A percentile compares a stretch with the other conserved stretches of the same genome.
phyloP scores from a whole-genome alignment of 2,797 vertebrate genomes.

The Avahi laniger region DNA sequence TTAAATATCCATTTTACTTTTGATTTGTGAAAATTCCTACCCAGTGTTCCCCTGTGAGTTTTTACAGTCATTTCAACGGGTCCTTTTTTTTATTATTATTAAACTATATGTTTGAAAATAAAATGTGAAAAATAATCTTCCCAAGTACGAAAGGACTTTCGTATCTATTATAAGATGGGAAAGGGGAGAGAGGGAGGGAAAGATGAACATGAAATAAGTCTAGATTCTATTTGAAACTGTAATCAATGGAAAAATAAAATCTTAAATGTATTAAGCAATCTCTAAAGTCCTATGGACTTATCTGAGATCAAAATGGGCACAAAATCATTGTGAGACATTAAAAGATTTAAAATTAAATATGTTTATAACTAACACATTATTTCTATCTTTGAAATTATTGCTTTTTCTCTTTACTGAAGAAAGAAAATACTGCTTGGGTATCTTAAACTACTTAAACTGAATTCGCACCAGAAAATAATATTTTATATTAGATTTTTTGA shows the following conservation, averaged over 20 bases:
- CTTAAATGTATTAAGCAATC: background rate
- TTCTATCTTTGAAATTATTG: background rate
- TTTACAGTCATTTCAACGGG: background rate
- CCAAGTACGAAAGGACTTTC: background rate
- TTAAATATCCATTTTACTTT: background rate
- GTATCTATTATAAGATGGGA: background rate
- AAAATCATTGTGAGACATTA: background rate
- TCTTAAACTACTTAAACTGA: background rate
- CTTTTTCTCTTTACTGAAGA: background rate
- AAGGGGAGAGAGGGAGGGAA: accelerated
- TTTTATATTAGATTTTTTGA: background rate
- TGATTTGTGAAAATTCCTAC: background rate
- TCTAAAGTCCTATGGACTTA: background rate
- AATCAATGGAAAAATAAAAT: background rate
- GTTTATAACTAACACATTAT: background rate
- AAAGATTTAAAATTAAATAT: background rate
- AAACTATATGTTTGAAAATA: background rate
- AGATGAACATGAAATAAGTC: background rate
- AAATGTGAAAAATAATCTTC: background rate
- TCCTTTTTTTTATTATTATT: background rate
- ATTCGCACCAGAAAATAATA: background rate
- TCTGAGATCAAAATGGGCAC: background rate
- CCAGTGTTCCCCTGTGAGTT: background rate
- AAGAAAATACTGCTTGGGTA: background rate
- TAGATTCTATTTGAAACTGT: background rate